Base-by-base conservation (phyloP, 2,888 invertebrate species). In the Sialis lutaria region DNA sequence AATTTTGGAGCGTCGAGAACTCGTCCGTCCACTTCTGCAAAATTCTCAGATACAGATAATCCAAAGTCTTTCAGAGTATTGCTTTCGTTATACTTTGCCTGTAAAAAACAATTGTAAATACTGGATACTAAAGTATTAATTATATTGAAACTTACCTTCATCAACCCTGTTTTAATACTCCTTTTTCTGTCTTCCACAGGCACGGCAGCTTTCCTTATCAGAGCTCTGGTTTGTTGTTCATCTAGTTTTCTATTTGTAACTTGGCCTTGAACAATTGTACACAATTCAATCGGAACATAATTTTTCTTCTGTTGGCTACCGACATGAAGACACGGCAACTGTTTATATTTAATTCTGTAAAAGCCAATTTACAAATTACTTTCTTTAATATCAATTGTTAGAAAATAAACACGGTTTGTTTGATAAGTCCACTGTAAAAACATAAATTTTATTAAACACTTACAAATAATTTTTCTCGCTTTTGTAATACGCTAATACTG, bases 171-270 rank as follows among this genome's bases (percentile, higher is more conserved):
- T 60, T 80, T 73, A 47, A 97, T 96, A 64, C 90, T 92, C 1
- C 64, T 52, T 59, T 88, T 85, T 22, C 97, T 73, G 8, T 68
- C 73, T 6, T 74, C 68, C 0, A 96, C 87, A 1, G 78, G 73
- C 0, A 89, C 82, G 0, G 96, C 95, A 0, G 96, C 87, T 39
- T 74, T 71, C 59, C 68, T 77, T 46, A 97, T 92, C 90, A 98
- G 92, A 1, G 73, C 75, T 0, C 83, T 69, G 0, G 93, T 85
- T 64, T 96, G 95, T 33, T 61, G 68, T 33, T 90, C 85, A 6
- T 79, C 82, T 58, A 96, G 70, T 63, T 92, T 92, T 56, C 76
- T 73, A 55, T 80, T 79, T 46, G 82, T 75, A 1, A 64, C 56
- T 62, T 97, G 95, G 1, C 88, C 90, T 37, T 74, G 72, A 1